phyloP scores from a whole-genome alignment of 1,140 invertebrate genomes.

The Drosophila lini region DNA sequence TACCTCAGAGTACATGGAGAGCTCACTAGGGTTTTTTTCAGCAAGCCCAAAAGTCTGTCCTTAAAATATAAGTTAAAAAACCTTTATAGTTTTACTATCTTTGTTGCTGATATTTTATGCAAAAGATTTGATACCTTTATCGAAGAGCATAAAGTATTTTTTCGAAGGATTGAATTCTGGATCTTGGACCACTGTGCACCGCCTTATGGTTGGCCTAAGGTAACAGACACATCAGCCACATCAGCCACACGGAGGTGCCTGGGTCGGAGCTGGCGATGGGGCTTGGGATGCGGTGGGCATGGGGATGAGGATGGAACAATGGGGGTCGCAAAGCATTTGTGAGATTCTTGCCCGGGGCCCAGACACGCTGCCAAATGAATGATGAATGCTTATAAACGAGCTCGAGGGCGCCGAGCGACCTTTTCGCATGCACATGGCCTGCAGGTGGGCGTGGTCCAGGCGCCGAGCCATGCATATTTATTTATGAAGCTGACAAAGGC shows the following conservation, averaged over 20 bases:
- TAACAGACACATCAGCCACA: constrained; percentile 43
- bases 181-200: neutral
- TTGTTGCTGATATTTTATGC: neutral
- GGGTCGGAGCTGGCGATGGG: neutral
- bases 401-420: constrained; percentile 59
- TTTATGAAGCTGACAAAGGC: constrained; percentile 22
- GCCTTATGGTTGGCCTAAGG: constrained; percentile 45
- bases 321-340: constrained; percentile 52
- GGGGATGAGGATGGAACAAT: constrained; percentile 33
- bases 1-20: neutral
- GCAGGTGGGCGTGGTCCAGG: constrained; percentile 23
- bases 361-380: constrained; percentile 68
- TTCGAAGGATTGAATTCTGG: too few species aligned
- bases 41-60: neutral
- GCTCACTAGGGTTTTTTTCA: neutral
- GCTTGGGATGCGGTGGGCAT: neutral
- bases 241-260: neutral
- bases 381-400: constrained; percentile 79
- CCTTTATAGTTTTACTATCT: neutral
- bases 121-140: neutral
- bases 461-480: constrained; percentile 33
- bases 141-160: too few species aligned
- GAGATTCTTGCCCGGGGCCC: constrained; percentile 49
- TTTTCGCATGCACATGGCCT: constrained; percentile 51
- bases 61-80: too few species aligned